These are phyloP conservation scores for Axis porcinus DNA, from an alignment of 2,113 vertebrate genomes.

Conservation along the genomic window DNA sequence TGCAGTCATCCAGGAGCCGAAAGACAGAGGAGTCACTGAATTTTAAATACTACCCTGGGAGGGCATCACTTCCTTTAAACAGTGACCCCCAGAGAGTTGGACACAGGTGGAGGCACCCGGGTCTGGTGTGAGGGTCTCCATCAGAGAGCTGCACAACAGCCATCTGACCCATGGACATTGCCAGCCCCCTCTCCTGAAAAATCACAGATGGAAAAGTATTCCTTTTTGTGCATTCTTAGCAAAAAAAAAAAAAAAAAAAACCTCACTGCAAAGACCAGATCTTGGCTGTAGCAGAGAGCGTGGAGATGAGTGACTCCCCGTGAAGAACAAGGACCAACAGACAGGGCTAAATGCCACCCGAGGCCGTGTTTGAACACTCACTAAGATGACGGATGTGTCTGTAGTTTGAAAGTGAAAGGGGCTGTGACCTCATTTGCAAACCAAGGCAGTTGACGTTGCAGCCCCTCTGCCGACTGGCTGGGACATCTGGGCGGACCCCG, in stretches of 20 bases:
- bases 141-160: background rate
- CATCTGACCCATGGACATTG: background rate
- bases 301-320: background rate
- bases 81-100: background rate
- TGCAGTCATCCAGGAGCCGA: background rate
- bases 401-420: background rate
- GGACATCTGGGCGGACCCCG: fast-evolving
- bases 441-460: fast-evolving
- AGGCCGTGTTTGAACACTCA: background rate
- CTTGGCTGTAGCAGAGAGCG: background rate
- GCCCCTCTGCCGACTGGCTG: fast-evolving
- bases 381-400: fast-evolving
- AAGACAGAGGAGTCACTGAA: background rate
- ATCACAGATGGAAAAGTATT: background rate
- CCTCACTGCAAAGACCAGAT: background rate
- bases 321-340: background rate
- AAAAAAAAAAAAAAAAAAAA: background rate
- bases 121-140: background rate
- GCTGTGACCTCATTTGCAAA: fast-evolving
- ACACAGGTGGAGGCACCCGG: background rate
- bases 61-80: background rate
- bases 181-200: background rate
- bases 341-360: fast-evolving
- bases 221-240: background rate
- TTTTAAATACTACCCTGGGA: background rate